phyloP scores from a whole-genome alignment of 2,888 invertebrate species.

The Dynastes grantii region DNA sequence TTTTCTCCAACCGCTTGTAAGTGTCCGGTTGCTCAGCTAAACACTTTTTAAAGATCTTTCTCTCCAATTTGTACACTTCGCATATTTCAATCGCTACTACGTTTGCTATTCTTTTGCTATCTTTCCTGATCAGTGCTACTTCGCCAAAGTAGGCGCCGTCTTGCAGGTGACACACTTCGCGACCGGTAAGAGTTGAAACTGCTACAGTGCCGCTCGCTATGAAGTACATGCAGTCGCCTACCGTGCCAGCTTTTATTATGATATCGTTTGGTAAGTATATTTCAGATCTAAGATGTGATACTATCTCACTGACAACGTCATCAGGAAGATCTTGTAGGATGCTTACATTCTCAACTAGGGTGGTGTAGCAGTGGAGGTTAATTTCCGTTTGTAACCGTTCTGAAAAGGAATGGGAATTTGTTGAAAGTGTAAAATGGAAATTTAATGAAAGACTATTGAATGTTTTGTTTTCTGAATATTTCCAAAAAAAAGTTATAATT shows the following conservation, averaged over 20 bases:
- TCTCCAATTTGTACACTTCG: constrained; percentile 75
- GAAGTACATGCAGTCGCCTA: constrained; percentile 79
- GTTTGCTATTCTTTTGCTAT: constrained; percentile 74
- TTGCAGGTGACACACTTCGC: constrained; percentile 75
- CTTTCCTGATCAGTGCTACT: constrained; percentile 74
- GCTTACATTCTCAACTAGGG: constrained; percentile 73
- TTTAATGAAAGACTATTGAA: too few relatives aligned
- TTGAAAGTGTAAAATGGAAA: too few relatives aligned
- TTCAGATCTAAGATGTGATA: constrained; percentile 73
- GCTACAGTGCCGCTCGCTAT: constrained; percentile 77
- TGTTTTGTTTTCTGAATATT: too few relatives aligned
- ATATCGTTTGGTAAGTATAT: constrained; percentile 77
- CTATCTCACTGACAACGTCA: constrained; percentile 71
- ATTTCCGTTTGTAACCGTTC: constrained; percentile 69
- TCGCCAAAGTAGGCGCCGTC: constrained; percentile 79
- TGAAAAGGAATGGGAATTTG: background rate
- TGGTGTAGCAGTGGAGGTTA: constrained; percentile 73
- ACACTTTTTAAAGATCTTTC: constrained; percentile 54
- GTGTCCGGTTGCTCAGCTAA: constrained; percentile 39
- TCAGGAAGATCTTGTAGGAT: constrained; percentile 73
- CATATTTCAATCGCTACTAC: constrained; percentile 77
- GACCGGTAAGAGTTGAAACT: constrained; percentile 75
- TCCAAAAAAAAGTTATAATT: too few relatives aligned
- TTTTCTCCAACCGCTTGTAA: constrained; percentile 48
- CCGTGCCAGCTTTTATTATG: constrained; percentile 75